Conservation (phyloP, 2,797 vertebrate genomes). For the Podarcis lilfordi region DNA sequence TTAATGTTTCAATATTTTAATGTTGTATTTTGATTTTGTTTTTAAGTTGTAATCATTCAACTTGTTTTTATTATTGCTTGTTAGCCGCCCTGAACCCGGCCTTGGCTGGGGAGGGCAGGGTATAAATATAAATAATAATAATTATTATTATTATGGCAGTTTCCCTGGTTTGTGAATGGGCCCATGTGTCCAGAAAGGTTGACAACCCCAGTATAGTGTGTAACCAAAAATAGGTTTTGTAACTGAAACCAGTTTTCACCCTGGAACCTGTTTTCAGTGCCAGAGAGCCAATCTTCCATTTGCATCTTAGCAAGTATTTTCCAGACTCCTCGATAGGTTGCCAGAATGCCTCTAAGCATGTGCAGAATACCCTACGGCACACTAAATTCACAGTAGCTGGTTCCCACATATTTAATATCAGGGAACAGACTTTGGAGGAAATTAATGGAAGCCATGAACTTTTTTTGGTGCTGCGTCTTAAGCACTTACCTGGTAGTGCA, state of each 20-base stretch:
- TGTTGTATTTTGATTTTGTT: too few species aligned
- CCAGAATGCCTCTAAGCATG: not conserved
- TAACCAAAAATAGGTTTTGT: not conserved
- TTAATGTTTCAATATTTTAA: too few species aligned
- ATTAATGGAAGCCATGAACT: not conserved
- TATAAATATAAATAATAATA: too few species aligned
- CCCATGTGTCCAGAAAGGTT: too few species aligned
- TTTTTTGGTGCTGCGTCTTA: not conserved
- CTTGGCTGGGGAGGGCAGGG: too few species aligned
- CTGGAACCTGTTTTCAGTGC: not conserved
- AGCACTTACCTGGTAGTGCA: not conserved
- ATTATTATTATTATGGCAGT: too few species aligned
- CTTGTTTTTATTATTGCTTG: too few species aligned
- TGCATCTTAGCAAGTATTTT: not conserved
- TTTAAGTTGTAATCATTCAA: too few species aligned
- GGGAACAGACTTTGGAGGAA: not conserved
- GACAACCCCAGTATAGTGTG: not conserved
- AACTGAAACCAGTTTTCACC: not conserved
- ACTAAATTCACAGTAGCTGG: not conserved
- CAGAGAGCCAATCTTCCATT: not conserved
- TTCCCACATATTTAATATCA: not conserved
- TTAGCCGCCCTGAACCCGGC: too few species aligned
- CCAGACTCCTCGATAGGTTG: not conserved
- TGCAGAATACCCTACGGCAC: not conserved
- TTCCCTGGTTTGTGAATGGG: too few species aligned